These are phyloP conservation scores for Mus musculus DNA, from an alignment of 2,113 vertebrate species.

Conservation along the genomic window GRCm39 chr2:103807001-103807500, in stretches of 20 bases:
- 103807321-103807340: background rate
- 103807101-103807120: no score
- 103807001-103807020: no score
- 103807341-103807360: background rate
- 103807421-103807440: background rate
- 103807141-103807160: background rate
- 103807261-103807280: background rate
- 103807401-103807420: background rate
- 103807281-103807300: background rate
- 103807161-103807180: background rate
- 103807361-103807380: background rate
- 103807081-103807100: no score
- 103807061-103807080: no score
- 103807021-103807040: no score
- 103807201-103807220: background rate
- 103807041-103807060: no score
- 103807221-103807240: background rate
- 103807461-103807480: background rate
- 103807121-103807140: background rate
- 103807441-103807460: accelerated
- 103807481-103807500: background rate
- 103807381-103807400: background rate
- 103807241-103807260: background rate
- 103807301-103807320: background rate
- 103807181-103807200: background rate